Evolutionary conservation across 2,888 invertebrate species (phyloP), one percentile per base, ranked within the genome.

Genomic region (Philopedon plagiatum): DNA sequence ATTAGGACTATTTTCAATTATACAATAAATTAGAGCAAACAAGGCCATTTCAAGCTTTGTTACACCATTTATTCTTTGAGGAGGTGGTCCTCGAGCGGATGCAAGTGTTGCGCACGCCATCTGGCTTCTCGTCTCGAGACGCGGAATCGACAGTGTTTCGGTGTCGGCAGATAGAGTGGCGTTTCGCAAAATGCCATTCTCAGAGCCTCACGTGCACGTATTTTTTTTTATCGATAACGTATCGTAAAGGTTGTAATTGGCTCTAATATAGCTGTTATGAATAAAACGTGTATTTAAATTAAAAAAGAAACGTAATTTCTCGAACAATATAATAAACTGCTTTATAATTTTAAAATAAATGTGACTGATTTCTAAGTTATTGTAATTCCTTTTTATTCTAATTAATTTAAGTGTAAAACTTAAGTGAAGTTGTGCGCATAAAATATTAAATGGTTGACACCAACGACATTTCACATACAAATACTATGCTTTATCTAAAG

Each of bases 51-150:
- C 18, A 29, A 29, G 51, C 15, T 29, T 54, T 54, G 51, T 54
- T 54, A 15, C 18, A 29, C 29, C 29, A 37, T 63, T 63, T 63
- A 51, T 19, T 51, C 18, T 60, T 39, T 5, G 26, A 61, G 61
- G 46, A 44, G 46, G 29, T 13, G 62, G 51, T 51, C 51, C 62
- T 63, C 18, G 13, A 37, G 26, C 62, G 67, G 68, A 76, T 74
- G 76, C 75, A 76, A 76, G 76, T 74, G 74, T 74, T 77, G 76
- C 75, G 77, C 77, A 72, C 75, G 76, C 72, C 67, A 61, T 54
- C 29, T 71, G 65, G 51, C 44, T 19, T 34, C 54, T 49, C 26
- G 51, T 56, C 44, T 65, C 51, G 32, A 60, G 56, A 58, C 26
- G 51, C 60, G 58, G 51, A 64, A 64, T 68, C 73, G 73, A 73